Conservation (phyloP, 2,888 invertebrate species). For the Plagiodera versicolora region DNA sequence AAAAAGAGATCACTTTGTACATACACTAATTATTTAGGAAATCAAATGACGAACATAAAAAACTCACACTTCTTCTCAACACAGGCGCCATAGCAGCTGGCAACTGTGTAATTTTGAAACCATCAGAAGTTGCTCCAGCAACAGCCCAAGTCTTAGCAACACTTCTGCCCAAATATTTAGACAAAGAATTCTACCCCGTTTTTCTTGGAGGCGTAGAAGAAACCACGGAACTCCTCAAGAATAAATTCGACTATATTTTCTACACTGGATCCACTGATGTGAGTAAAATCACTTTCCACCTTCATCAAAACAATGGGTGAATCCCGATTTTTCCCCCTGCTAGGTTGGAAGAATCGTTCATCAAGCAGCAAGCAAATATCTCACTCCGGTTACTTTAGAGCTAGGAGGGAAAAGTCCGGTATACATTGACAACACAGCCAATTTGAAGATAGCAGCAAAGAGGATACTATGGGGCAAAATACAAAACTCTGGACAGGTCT, state of each 20-base stretch:
- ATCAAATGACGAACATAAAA: too few species aligned
- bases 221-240: constrained; percentile 81
- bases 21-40: too few species aligned
- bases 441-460: constrained; percentile 75
- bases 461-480: constrained; percentile 95
- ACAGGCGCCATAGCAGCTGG: constrained; percentile 84
- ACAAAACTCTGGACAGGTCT: constrained; percentile 91
- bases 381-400: constrained; percentile 77
- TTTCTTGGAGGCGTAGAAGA: constrained; percentile 82
- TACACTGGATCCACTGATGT: constrained; percentile 81
- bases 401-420: constrained; percentile 83
- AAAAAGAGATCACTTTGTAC: too few species aligned
- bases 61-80: constrained; percentile 54
- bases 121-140: constrained; percentile 82
- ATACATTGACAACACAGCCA: constrained; percentile 81
- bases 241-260: constrained; percentile 95
- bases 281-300: too few species aligned
- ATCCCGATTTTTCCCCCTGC: constrained; percentile 4
- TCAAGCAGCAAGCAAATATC: constrained; percentile 82
- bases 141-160: constrained; percentile 73
- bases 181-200: constrained; percentile 84
- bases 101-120: constrained; percentile 92
- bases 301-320: too few species aligned
- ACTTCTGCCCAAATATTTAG: constrained; percentile 83
- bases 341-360: constrained; percentile 85